Percentiles rank a stretch among this genome's conserved stretches.
These are phyloP conservation scores for Colaptes auratus DNA, from an alignment of 2,113 vertebrate genomes.

Conservation along the genomic window DNA sequence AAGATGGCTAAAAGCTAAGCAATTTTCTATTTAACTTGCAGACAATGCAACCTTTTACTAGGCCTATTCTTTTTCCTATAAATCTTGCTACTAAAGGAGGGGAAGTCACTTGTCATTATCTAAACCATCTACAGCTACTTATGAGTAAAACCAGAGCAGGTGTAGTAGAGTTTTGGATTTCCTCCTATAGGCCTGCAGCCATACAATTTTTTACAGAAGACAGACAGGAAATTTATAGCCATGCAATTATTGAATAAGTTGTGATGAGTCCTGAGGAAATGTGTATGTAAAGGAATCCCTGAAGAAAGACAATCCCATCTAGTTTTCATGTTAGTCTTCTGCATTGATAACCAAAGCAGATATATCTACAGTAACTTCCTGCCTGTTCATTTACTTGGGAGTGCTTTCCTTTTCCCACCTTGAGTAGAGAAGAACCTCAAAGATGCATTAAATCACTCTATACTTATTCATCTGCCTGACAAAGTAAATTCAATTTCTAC, in stretches of 20 bases:
- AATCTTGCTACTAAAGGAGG: slow-evolving; percentile 28
- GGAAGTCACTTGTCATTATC: slow-evolving; percentile 30
- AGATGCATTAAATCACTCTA: neutral
- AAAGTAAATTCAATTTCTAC: neutral
- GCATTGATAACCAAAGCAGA: neutral
- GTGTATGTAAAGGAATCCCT: neutral
- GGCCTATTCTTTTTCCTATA: neutral
- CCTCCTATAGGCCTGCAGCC: slow-evolving; percentile 21
- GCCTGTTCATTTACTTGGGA: neutral
- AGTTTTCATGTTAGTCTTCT: neutral
- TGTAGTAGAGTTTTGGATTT: slow-evolving; percentile 9
- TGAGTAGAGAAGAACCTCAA: neutral
- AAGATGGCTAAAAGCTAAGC: neutral
- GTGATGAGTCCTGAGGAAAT: neutral
- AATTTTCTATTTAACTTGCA: neutral
- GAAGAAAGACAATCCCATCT: neutral
- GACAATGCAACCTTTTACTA: slow-evolving; percentile 9
- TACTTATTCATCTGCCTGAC: neutral
- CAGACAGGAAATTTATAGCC: slow-evolving; percentile 43
- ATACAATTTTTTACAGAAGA: neutral
- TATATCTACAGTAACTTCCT: neutral
- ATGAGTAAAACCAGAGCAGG: neutral
- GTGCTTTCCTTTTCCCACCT: neutral
- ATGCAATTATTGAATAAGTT: slow-evolving; percentile 16
- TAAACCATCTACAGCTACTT: slow-evolving; percentile 22